phyloP scores from a whole-genome alignment of 2,888 invertebrate species.

The Acanthopleura granulata region DNA sequence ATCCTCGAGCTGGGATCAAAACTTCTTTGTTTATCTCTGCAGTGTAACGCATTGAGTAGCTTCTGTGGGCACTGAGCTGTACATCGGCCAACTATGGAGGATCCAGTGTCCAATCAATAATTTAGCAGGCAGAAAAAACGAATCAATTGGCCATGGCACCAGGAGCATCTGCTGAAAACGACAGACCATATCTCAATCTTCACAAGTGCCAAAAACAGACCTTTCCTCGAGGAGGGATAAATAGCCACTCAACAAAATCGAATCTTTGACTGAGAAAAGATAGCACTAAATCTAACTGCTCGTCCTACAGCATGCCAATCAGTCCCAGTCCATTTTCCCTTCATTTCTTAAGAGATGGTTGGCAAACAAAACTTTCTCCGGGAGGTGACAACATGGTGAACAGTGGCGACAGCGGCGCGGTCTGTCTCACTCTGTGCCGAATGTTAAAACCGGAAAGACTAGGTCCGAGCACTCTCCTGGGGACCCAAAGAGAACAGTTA shows the following conservation, averaged over 20 bases:
- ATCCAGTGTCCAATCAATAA: background rate
- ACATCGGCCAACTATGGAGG: no score
- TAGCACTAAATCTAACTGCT: background rate
- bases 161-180: background rate
- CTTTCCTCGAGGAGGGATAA: background rate
- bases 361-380: background rate
- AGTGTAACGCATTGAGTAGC: no score
- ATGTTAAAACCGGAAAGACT: no score
- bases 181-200: constrained; percentile 7
- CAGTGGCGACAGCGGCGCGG: no score
- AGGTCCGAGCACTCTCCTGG: no score
- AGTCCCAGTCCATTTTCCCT: background rate
- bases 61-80: no score
- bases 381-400: no score
- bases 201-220: background rate
- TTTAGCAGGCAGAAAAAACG: background rate
- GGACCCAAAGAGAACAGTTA: no score
- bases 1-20: no score
- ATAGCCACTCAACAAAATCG: background rate
- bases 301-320: background rate
- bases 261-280: background rate
- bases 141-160: background rate
- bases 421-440: no score
- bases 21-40: no score
- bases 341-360: background rate